Base-by-base conservation (phyloP, 2,888 invertebrate species). In the Pteria penguin region DNA sequence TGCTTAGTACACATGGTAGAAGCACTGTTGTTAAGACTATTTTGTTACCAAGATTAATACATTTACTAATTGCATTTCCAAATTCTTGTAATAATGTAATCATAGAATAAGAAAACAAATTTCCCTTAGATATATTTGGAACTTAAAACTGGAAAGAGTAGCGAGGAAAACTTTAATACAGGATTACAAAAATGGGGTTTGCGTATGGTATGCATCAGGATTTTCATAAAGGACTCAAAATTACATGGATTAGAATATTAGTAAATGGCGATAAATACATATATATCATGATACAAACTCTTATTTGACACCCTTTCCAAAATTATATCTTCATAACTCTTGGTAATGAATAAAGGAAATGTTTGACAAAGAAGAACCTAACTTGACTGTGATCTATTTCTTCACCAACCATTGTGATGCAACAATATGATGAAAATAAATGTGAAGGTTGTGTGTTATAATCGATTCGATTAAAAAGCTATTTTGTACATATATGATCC, bases 61-160 rank as follows among this genome's bases (percentile, higher is more conserved):
- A 72, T 29, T 27, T 69, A 8, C 63, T 75, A 32, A 61, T 69
- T 22, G 24, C 69, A 26, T 27, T 75, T n/a, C 63, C 62, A 1
- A 55, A 45, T 24, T 63, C 75, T 67, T 26, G 33, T 27, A 55
- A 69, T 2, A 33, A 22, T 55, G 24, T 31, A 8, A 55, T 61
- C 2, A 55, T 32, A 55, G 27, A 63, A 62, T 27, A 69, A 14
- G 52, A 61, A 5, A 27, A 31, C n/a, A n/a, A 4, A 61, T 61
- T 14, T 52, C 61, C 54, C 62, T 67, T 54, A 26, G 69, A 14
- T 69, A 58, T 62, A 62, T 69, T 14, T 68, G 75, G 75, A 45
- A 69, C 14, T n/a, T 18, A 0, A 69, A 67, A 26, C 24, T 24
- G 31, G 67, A 68, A 27, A 71, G 62, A 71, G 52, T 71, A 11